phyloP scores from a whole-genome alignment of 2,888 invertebrate genomes.

The Sinohyriopsis cumingii region DNA sequence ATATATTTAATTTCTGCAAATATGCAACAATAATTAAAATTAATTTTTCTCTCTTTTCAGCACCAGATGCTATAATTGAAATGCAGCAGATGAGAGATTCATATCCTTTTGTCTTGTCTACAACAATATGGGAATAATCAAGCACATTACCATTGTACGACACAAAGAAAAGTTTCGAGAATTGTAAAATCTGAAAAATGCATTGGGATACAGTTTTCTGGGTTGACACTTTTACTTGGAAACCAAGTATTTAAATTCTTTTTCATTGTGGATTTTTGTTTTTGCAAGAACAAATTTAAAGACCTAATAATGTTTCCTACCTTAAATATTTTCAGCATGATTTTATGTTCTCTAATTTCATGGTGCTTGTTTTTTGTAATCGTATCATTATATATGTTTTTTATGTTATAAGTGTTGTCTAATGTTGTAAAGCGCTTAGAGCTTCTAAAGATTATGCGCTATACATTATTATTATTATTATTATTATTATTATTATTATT shows the following conservation, averaged over 20 bases:
- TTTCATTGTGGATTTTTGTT: background rate
- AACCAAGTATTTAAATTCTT: background rate
- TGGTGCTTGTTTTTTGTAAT: too few relatives aligned
- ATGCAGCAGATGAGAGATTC: conserved; percentile 61
- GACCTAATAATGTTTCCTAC: too few relatives aligned
- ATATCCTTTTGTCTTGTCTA: conserved; percentile 61
- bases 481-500: too few relatives aligned
- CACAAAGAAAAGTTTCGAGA: background rate
- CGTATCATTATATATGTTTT: too few relatives aligned
- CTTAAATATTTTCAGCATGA: too few relatives aligned
- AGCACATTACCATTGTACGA: conserved; percentile 1
- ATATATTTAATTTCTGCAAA: too few relatives aligned
- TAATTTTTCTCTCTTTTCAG: conserved; percentile 38
- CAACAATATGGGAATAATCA: background rate
- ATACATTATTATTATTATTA: too few relatives aligned
- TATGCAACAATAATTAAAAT: background rate
- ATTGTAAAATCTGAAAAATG: background rate
- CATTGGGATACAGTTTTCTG: background rate
- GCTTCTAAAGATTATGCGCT: too few relatives aligned
- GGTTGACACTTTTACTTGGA: background rate
- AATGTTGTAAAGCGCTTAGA: too few relatives aligned
- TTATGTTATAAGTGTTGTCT: too few relatives aligned
- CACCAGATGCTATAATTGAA: conserved; percentile 67
- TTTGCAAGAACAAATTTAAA: too few relatives aligned
- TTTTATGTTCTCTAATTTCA: too few relatives aligned